A percentile compares a stretch with the other conserved stretches of the same genome.
phyloP scores from a whole-genome alignment of 92 coral and sea anemone genomes.

The Bergia sp. region DNA sequence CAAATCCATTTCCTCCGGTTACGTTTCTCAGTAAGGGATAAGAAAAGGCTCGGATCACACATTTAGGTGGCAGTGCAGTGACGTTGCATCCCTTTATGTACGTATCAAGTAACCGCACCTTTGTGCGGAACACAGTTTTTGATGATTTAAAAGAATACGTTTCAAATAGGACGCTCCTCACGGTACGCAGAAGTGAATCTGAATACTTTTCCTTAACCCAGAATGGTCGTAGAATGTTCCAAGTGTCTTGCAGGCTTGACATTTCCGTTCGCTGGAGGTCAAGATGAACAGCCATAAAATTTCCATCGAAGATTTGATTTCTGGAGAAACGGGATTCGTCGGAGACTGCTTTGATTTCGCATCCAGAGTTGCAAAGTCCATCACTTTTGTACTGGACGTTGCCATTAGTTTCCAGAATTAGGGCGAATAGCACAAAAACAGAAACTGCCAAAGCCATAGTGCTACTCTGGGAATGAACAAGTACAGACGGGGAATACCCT shows the following conservation, averaged over 20 bases:
- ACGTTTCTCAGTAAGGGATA: neutral
- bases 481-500: neutral
- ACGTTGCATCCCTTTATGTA: neutral
- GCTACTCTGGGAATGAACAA: too few relatives aligned
- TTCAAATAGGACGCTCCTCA: neutral
- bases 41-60: neutral
- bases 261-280: neutral
- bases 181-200: neutral
- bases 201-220: constrained; percentile 2
- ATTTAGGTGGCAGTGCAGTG: neutral
- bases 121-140: neutral
- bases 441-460: too few relatives aligned
- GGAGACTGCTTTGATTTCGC: neutral
- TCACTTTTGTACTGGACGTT: too few relatives aligned
- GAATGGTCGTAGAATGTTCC: neutral
- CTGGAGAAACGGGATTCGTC: neutral
- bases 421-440: too few relatives aligned
- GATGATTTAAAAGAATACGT: neutral
- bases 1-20: neutral
- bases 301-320: neutral
- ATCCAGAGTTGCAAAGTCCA: too few relatives aligned
- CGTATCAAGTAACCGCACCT: neutral
- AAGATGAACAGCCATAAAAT: neutral
- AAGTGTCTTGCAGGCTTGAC: neutral
- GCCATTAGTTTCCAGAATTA: too few relatives aligned